Percentiles rank a stretch among this genome's conserved stretches.
phyloP scores from a whole-genome alignment of 2,113 vertebrate genomes.

The Laterallus jamaicensis region DNA sequence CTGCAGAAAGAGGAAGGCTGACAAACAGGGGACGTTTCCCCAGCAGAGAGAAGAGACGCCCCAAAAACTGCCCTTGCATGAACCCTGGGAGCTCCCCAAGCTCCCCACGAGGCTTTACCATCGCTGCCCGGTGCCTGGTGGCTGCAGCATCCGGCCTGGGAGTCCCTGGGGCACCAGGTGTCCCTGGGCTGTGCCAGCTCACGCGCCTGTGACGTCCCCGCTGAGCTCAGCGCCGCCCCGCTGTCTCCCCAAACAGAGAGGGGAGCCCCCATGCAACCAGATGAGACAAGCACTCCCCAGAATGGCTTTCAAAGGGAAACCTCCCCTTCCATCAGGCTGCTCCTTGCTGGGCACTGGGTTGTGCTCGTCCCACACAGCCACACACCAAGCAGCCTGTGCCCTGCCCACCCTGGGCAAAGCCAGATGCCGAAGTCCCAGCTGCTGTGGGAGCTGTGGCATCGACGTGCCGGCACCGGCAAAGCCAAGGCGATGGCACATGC shows the following conservation, averaged over 20 bases:
- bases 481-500: neutral
- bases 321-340: neutral
- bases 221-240: neutral
- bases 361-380: neutral
- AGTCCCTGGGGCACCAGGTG: fast-evolving
- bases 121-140: neutral
- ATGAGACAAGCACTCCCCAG: fast-evolving
- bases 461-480: fast-evolving
- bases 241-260: neutral
- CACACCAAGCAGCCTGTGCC: neutral
- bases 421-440: neutral
- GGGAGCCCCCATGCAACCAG: fast-evolving
- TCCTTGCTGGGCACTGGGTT: neutral
- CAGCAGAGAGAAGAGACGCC: neutral
- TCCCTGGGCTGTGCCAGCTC: neutral
- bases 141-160: neutral
- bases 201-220: fast-evolving
- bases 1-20: constrained; percentile 49
- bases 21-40: neutral
- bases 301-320: neutral
- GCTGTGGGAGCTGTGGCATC: fast-evolving
- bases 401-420: neutral
- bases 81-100: neutral
- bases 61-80: neutral
- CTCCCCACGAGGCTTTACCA: fast-evolving